phyloP scores from a whole-genome alignment of 2,888 invertebrate genomes.

The Scelioninae gen. 1 region DNA sequence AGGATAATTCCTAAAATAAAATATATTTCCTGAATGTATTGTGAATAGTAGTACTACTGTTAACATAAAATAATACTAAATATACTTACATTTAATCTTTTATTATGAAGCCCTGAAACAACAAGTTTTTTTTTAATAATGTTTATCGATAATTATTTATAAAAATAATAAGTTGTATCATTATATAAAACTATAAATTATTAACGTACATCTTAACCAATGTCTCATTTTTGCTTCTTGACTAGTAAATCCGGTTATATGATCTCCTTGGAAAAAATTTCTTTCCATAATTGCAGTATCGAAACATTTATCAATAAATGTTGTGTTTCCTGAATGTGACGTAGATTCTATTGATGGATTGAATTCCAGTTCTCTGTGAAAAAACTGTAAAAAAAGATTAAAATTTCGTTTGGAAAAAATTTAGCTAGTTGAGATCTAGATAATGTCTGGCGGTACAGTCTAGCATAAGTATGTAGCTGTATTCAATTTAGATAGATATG shows the following conservation, averaged over 20 bases:
- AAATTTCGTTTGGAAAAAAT: no score
- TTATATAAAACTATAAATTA: not conserved
- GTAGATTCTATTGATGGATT: conserved; percentile 26
- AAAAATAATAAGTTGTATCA: not conserved
- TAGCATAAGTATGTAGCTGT: no score
- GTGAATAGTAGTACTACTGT: not conserved
- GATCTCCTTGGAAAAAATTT: conserved; percentile 24
- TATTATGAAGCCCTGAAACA: not conserved
- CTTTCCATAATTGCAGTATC: conserved; percentile 3
- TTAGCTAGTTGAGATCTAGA: no score
- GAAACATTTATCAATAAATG: conserved; percentile 20
- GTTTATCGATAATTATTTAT: not conserved
- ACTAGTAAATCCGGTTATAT: conserved; percentile 29
- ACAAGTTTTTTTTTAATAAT: not conserved
- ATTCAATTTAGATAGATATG: no score
- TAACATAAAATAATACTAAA: not conserved
- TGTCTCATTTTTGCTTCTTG: conserved; percentile 14
- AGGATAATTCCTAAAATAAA: not conserved
- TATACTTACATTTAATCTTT: conserved; percentile 17
- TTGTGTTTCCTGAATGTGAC: not conserved
- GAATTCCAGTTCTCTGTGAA: conserved; percentile 15
- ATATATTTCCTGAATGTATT: not conserved
- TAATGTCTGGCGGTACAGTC: no score
- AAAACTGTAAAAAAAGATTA: no score
- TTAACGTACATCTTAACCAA: not conserved